Conservation (phyloP, 2,113 vertebrate genomes). For the Danio rerio region DNA sequence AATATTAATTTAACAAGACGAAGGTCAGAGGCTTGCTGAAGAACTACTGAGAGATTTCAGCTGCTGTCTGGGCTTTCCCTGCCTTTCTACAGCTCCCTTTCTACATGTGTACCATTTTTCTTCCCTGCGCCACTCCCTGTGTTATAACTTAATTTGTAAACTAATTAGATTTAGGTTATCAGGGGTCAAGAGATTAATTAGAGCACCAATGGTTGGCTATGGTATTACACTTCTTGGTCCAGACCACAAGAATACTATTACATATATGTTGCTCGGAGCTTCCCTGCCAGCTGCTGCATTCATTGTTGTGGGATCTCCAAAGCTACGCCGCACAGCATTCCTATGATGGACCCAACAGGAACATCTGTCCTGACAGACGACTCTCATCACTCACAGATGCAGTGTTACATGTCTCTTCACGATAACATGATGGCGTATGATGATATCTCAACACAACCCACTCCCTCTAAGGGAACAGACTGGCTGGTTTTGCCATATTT, state of each 20-base stretch:
- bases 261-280: background rate
- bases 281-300: background rate
- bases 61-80: too few species aligned
- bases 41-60: too few species aligned
- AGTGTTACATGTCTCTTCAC: background rate
- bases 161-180: background rate
- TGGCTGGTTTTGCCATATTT: background rate
- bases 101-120: too few species aligned
- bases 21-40: too few species aligned
- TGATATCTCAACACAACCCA: slow-evolving; percentile 8
- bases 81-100: too few species aligned
- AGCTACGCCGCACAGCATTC: background rate
- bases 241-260: background rate
- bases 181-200: too few species aligned
- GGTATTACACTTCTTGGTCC: background rate
- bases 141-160: too few species aligned
- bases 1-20: too few species aligned
- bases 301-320: slow-evolving; percentile 6
- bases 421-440: slow-evolving; percentile 19
- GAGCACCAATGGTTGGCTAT: too few species aligned
- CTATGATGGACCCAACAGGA: slow-evolving; percentile 26
- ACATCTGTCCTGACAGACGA: slow-evolving; percentile 26
- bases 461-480: background rate
- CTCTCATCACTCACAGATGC: background rate
- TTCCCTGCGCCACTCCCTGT: too few species aligned